Conservation (phyloP, 2,113 vertebrate species). For the Fukomys damarensis region DNA sequence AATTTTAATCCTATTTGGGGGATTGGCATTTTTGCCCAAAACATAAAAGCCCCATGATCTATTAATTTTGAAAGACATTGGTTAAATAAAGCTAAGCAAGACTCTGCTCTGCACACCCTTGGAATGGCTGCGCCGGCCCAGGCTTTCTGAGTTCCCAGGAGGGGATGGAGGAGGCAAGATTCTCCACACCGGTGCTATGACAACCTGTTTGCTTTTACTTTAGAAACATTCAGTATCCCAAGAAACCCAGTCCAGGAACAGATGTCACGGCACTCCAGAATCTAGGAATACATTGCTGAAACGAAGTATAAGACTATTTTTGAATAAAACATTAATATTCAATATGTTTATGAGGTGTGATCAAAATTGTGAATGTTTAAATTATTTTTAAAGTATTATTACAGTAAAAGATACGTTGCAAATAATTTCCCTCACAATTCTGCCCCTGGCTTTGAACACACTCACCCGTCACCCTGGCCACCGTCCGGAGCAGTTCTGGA, state of each 20-base stretch:
- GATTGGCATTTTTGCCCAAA: no score
- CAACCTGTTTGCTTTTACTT: neutral
- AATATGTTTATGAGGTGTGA: neutral
- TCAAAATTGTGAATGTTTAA: neutral
- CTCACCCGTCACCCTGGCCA: neutral
- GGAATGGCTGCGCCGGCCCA: fast-evolving
- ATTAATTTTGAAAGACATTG: neutral
- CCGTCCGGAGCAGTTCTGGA: neutral
- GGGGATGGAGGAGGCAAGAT: fast-evolving
- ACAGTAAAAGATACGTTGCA: neutral
- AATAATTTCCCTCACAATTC: neutral
- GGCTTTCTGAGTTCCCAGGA: neutral
- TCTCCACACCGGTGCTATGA: neutral
- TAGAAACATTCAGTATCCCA: neutral
- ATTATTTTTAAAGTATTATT: neutral
- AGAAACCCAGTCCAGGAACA: neutral
- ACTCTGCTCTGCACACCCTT: neutral
- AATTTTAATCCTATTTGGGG: slow-evolving; percentile 63
- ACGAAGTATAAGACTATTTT: neutral
- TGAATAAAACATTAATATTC: neutral
- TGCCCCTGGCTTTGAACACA: no score
- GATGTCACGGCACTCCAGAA: no score
- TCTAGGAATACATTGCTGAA: neutral
- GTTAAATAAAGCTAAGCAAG: neutral
- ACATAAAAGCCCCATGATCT: neutral